phyloP scores from a whole-genome alignment of 2,888 invertebrate species.

The Pseudococcus jackbeardsleyi region DNA sequence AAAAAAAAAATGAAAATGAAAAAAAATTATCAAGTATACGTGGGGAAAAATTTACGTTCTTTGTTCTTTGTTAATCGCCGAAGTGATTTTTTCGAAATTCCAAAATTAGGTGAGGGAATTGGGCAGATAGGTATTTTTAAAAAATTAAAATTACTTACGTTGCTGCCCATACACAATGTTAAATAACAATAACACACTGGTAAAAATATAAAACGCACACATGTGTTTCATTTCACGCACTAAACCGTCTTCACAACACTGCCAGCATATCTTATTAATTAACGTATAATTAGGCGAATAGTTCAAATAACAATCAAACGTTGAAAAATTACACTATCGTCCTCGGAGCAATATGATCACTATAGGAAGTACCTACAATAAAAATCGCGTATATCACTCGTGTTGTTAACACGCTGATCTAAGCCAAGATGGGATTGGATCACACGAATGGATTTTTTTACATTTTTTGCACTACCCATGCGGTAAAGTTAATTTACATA shows the following conservation, averaged over 20 bases:
- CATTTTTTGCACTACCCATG: slow-evolving; percentile 44
- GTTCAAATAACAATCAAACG: neutral
- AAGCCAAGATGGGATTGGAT: neutral
- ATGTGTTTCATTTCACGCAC: slow-evolving; percentile 20
- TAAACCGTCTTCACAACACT: neutral
- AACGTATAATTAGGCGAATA: slow-evolving; percentile 19
- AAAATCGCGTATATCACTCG: slow-evolving; percentile 36
- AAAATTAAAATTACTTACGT: neutral
- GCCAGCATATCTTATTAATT: slow-evolving; percentile 40
- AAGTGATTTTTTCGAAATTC: no score
- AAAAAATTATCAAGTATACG: neutral
- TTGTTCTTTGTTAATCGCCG: no score
- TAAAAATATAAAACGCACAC: neutral
- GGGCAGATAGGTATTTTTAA: neutral
- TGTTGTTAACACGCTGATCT: slow-evolving; percentile 2
- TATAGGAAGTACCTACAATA: slow-evolving; percentile 23
- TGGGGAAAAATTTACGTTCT: neutral
- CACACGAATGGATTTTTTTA: slow-evolving; percentile 25
- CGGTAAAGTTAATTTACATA: slow-evolving; percentile 37
- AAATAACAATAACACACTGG: slow-evolving; percentile 3
- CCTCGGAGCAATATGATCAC: slow-evolving; percentile 33
- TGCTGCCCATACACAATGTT: neutral
- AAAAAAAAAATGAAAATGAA: neutral
- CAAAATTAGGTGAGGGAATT: neutral
- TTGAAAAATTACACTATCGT: neutral